Evolutionary conservation across 1,140 invertebrate species (phyloP).

Genomic region (Eciton burchellii): DNA sequence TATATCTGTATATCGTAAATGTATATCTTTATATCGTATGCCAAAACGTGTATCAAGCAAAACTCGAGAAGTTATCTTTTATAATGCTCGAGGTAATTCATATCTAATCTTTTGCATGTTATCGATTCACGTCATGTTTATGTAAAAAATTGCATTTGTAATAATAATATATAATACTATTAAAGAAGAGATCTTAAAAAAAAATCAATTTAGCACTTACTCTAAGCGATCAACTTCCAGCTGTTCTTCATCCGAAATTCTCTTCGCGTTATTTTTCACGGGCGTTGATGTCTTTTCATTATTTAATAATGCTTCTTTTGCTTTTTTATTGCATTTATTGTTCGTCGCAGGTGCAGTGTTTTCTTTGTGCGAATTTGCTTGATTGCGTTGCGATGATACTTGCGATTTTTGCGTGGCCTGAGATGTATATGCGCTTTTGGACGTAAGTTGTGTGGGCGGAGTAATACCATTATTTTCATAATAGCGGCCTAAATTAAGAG

Average conservation of each 20-base stretch:
- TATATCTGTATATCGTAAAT: no score
- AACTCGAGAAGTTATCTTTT: background rate
- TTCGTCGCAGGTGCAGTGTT: conserved; percentile 9
- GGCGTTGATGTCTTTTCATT: background rate
- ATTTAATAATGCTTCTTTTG: background rate
- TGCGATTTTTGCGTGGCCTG: conserved; percentile 51
- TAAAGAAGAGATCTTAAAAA: background rate
- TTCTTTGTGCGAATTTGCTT: conserved; percentile 3
- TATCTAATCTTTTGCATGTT: conserved; percentile 15
- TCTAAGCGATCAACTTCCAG: background rate
- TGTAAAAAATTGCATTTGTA: conserved; percentile 14
- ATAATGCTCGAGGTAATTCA: conserved; percentile 16
- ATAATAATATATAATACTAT: background rate
- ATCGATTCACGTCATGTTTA: conserved; percentile 32
- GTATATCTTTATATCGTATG: no score
- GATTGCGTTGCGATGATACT: background rate
- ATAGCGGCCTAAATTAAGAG: conserved; percentile 86
- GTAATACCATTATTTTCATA: conserved; percentile 67
- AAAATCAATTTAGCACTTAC: background rate
- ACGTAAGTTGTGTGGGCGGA: conserved; percentile 45
- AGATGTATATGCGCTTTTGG: conserved; percentile 27
- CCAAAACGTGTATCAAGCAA: no score
- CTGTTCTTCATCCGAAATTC: background rate
- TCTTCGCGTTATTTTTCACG: background rate
- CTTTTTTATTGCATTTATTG: background rate